A percentile compares a stretch with the other conserved stretches of the same genome.
Conservation (phyloP, 2,797 vertebrate species). For the Alfaro cultratus region DNA sequence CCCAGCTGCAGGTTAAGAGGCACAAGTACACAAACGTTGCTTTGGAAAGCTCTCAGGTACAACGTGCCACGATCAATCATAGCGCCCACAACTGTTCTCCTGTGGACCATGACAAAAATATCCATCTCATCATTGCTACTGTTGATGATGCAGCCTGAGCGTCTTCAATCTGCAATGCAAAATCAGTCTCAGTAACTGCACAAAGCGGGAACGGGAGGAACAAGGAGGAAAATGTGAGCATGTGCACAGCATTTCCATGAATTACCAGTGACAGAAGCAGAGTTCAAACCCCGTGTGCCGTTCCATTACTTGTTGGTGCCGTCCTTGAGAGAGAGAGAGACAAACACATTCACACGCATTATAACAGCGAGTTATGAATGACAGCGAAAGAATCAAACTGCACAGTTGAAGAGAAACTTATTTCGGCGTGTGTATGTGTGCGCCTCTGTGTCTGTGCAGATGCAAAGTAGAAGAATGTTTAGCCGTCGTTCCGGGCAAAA, state of each 20-base stretch:
- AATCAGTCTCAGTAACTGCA: slow-evolving; percentile 71
- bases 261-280: slow-evolving; percentile 59
- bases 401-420: slow-evolving; percentile 41
- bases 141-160: slow-evolving; percentile 30
- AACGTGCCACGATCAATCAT: slow-evolving; percentile 51
- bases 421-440: slow-evolving; percentile 11
- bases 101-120: slow-evolving; percentile 56
- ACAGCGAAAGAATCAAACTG: slow-evolving; percentile 46
- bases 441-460: slow-evolving; percentile 11
- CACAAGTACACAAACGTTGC: slow-evolving; percentile 52
- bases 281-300: slow-evolving; percentile 74
- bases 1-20: slow-evolving; percentile 37
- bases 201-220: slow-evolving; percentile 15
- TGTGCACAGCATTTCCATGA: slow-evolving; percentile 41
- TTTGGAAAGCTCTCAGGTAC: slow-evolving; percentile 38
- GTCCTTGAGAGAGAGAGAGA: slow-evolving; percentile 68
- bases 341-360: slow-evolving; percentile 43
- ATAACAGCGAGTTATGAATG: slow-evolving; percentile 57
- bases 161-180: slow-evolving; percentile 75
- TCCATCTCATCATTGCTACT: slow-evolving; percentile 39
- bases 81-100: slow-evolving; percentile 33
- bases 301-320: slow-evolving; percentile 72
- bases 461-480: slow-evolving; percentile 71
- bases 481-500: slow-evolving; percentile 89
- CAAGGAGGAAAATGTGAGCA: slow-evolving; percentile 6